Evolutionary conservation across 2,888 invertebrate species (phyloP), one percentile per base, ranked within the genome.

Genomic region (Drosophila kanekoi): DNA sequence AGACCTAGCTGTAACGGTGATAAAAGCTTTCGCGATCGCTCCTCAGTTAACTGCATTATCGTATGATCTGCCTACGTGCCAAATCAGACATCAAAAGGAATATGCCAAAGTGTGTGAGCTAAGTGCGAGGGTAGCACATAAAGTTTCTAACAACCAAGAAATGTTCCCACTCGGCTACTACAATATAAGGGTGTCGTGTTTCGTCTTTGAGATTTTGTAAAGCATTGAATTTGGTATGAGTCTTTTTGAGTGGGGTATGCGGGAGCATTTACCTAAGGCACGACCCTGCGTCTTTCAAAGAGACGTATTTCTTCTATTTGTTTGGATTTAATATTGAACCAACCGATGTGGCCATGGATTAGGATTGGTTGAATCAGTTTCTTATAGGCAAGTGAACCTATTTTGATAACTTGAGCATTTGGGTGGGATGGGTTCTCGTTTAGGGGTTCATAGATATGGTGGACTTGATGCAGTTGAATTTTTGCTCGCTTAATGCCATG

Each of bases 271-370:
- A 23, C 23, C 23, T 23, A 23, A 1, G 23, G 23, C 23, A 5
- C 23, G 23, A 5, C 23, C 5, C 28, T 18, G 18, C 18, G 35
- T 32, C 62, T 49, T 44, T 51, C 44, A 3, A 63, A 43, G 0
- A 32, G 32, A 3, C 44, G 37, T 9, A 56, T n/a, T 14, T 13
- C 10, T 33, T 57, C 44, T 51, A 56, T 56, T 14, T 44, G 38
- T 0, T 2, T 18, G 2, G 49, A 51, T 16, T n/a, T 23, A 9
- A 54, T 41, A 5, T 54, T 47, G 10, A 62, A 32, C 56, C 62
- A 49, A 10, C 41, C 32, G 3, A 60, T 18, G 1, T 62, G 32
- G 0, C 49, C 54, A 14, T 63, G 44, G 1, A 37, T 44, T 18
- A 51, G 13, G 10, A 63, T 33, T 54, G 35, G 1, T 43, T 35